Conservation (phyloP, 1,140 invertebrate species). For the Bactericera cockerelli region DNA sequence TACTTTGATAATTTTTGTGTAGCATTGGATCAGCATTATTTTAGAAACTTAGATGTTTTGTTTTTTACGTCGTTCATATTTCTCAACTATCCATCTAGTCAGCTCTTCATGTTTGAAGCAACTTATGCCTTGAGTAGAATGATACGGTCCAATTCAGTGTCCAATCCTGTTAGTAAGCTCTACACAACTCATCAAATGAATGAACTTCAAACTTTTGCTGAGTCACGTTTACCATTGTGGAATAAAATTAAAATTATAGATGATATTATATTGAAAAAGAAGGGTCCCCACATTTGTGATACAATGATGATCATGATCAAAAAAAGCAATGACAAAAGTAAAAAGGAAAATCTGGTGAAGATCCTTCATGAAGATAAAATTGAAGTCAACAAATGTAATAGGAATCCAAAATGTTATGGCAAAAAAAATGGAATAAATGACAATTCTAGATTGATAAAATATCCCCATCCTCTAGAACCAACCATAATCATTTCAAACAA, state of each 20-base stretch:
- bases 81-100: neutral
- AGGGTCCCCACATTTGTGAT: neutral
- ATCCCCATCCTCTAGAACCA: neutral
- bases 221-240: neutral
- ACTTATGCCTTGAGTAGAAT: neutral
- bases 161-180: neutral
- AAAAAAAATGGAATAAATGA: neutral
- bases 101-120: conserved; percentile 5
- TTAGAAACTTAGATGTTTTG: neutral
- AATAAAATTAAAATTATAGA: neutral
- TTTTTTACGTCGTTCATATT: conserved; percentile 1
- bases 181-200: neutral
- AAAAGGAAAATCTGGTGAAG: neutral
- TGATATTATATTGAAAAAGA: conserved; percentile 2
- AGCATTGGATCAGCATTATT: neutral
- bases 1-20: neutral
- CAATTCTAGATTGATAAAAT: neutral
- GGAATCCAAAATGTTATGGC: conserved; percentile 4
- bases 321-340: neutral
- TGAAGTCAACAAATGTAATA: neutral
- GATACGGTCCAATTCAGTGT: neutral
- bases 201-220: neutral
- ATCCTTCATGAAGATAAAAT: neutral
- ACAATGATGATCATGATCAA: neutral
- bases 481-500: neutral